Conservation (phyloP, 1,140 invertebrate species). For the Nasonia vitripennis region DNA sequence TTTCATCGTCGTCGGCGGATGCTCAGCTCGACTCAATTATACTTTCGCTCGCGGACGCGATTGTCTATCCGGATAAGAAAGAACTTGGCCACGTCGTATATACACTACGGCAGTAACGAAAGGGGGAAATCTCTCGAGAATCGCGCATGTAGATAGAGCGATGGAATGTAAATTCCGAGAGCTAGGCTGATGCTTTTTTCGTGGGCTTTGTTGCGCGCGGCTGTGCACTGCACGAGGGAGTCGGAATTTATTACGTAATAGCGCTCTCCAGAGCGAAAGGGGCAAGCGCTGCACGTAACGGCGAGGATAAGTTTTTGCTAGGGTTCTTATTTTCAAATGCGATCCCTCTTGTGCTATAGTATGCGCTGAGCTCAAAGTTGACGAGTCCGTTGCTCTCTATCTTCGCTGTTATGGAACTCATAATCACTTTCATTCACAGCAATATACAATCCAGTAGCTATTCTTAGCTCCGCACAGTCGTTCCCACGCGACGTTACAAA, state of each 20-base stretch:
- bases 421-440: no score
- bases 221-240: neutral
- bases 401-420: no score
- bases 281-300: neutral
- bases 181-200: neutral
- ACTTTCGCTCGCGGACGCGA: no score
- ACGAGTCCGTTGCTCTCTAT: no score
- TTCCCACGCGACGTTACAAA: neutral
- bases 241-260: constrained; percentile 4
- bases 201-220: neutral
- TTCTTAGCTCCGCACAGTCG: neutral
- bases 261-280: neutral
- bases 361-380: neutral
- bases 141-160: neutral
- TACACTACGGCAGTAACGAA: no score
- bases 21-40: no score
- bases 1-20: no score
- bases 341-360: neutral
- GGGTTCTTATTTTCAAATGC: neutral
- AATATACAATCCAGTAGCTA: no score
- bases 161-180: neutral
- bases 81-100: no score
- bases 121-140: neutral
- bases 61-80: no score
- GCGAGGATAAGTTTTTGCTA: neutral